phyloP scores from a whole-genome alignment of 1,140 invertebrate genomes.

The Papilio polyxenes region DNA sequence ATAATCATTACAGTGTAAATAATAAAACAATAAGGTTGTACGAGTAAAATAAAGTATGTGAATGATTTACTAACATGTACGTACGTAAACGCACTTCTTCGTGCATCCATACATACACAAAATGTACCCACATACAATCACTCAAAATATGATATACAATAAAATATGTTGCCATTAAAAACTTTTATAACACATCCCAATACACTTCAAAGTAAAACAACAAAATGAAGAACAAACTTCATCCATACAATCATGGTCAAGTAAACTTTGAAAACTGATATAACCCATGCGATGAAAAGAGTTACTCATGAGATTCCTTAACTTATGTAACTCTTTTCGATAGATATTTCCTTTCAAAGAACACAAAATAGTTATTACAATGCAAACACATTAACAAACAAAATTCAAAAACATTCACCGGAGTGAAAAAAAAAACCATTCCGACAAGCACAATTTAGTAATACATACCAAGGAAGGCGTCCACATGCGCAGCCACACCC shows the following conservation, averaged over 20 bases:
- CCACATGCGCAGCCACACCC: constrained; percentile 95
- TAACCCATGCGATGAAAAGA: too few relatives aligned
- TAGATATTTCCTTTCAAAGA: neutral
- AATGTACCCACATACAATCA: neutral
- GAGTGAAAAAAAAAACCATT: neutral
- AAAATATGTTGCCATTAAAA: neutral
- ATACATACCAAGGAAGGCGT: constrained; percentile 94
- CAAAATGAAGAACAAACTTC: neutral
- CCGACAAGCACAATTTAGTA: neutral
- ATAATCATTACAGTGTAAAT: too few relatives aligned
- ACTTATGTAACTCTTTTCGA: too few relatives aligned
- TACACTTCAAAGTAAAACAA: neutral
- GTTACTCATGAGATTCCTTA: too few relatives aligned
- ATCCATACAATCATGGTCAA: neutral
- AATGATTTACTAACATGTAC: neutral
- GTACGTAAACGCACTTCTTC: neutral
- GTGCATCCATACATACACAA: neutral
- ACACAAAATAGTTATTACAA: neutral
- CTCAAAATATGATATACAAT: neutral
- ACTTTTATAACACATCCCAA: neutral
- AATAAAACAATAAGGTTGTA: too few relatives aligned
- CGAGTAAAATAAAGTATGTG: neutral
- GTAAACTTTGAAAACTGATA: neutral
- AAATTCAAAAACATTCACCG: neutral
- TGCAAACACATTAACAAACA: neutral